Percentiles rank a stretch among this genome's conserved stretches.
Conservation (phyloP, 1,140 invertebrate genomes). For the Bombus superbus region DNA sequence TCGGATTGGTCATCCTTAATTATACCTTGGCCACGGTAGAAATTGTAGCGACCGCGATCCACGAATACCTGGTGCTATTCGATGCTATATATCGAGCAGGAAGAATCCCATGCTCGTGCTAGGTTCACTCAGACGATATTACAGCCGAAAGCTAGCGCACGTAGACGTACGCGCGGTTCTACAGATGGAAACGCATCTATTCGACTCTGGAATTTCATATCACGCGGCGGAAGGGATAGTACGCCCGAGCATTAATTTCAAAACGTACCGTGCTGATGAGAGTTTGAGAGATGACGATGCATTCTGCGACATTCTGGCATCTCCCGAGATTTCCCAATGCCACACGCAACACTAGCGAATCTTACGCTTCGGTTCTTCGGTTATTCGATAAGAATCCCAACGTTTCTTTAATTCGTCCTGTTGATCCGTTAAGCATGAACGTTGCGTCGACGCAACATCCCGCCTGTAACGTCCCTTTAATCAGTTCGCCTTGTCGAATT, state of each 20-base stretch:
- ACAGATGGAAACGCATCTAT: constrained; percentile 39
- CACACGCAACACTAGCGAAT: neutral
- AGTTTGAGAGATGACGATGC: constrained; percentile 51
- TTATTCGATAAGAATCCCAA: neutral
- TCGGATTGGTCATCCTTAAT: constrained; percentile 28
- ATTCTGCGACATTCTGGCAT: constrained; percentile 35
- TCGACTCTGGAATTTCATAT: constrained; percentile 68
- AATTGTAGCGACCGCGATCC: constrained; percentile 35
- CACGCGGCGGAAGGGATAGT: constrained; percentile 18
- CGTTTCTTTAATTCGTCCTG: no score
- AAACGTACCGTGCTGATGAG: constrained; percentile 35
- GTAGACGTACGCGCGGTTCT: constrained; percentile 29
- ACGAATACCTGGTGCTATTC: constrained; percentile 35
- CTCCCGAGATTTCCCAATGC: neutral
- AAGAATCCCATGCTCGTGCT: constrained; percentile 31
- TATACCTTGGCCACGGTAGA: constrained; percentile 41
- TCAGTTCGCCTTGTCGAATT: no score
- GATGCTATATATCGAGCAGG: constrained; percentile 14
- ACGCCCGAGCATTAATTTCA: constrained; percentile 49
- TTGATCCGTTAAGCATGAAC: no score
- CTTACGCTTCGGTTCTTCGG: neutral
- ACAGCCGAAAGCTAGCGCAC: constrained; percentile 19
- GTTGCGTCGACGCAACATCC: no score
- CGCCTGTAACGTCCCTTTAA: no score
- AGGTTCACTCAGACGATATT: constrained; percentile 44